Evolutionary conservation across 2,888 invertebrate species (phyloP), one percentile per base, ranked within the genome.

Genomic region (Papilio protenor): DNA sequence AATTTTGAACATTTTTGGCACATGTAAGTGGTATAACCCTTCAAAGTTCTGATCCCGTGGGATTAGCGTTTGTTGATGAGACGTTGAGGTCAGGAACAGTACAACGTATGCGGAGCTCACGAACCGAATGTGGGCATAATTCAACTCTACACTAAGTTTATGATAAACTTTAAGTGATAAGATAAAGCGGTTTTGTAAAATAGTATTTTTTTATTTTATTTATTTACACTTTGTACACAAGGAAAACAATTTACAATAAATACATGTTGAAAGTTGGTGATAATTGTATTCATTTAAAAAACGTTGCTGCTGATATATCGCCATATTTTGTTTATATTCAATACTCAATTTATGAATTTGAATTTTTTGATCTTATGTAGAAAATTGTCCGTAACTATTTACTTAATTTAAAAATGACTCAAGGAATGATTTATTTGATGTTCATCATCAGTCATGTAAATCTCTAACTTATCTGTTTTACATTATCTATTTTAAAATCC

Each of bases 101-200:
- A 87, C 87, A 87, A 87, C 85, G 86, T 90, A 88, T 87, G 87
- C 86, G 86, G 83, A 91, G 87, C 87, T 86, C 89, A 90, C 89
- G 90, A 91, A 90, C 88, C 87, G 85, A 86, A 87, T 90, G 87
- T 87, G 87, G 86, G 88, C 87, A 92, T 93, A 92, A 92, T 92
- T 93, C 92, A 92, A 91, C 89, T 89, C 87, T 80, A 81, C 88
- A 87, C 86, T 84, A 86, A 87, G 85, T 85, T 81, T 75, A 75
- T 72, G 69, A 61, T 70, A 45, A n/a, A 49, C 74, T 73, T 21
- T 76, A 86, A 87, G 84, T 81, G 57, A 86, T n/a, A 79, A 84
- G 83, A 79, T 16, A 4, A 0, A 70, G 86, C 85, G 86, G 69
- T 81, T 79, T 73, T 1, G n/a, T 2, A 21, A 64, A 64, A 33